phyloP scores from a whole-genome alignment of 2,888 invertebrate genomes.

The Abrostola triplasia region DNA sequence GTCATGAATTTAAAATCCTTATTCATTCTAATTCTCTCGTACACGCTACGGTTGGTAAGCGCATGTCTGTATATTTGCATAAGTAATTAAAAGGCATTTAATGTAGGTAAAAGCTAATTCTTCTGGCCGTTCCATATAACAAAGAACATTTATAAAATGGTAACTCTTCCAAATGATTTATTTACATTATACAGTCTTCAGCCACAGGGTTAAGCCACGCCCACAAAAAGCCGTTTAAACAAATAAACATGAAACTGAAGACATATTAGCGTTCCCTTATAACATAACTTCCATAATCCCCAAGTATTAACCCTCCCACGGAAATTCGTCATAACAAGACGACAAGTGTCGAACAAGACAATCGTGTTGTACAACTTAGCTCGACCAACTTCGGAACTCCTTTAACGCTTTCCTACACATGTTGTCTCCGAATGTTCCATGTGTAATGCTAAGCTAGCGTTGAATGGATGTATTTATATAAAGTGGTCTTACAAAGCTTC shows the following conservation, averaged over 20 bases:
- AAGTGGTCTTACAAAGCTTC: too few species aligned
- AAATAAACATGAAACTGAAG: neutral
- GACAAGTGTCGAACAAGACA: constrained; percentile 56
- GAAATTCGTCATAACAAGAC: constrained; percentile 46
- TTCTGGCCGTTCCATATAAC: too few species aligned
- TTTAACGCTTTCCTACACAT: constrained; percentile 52
- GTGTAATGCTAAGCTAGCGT: constrained; percentile 43
- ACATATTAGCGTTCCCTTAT: neutral
- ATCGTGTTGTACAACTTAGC: constrained; percentile 43
- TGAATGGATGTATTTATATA: constrained; percentile 33
- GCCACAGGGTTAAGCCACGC: too few species aligned
- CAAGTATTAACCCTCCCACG: constrained; percentile 24
- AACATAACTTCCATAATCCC: constrained; percentile 28
- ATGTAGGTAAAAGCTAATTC: too few species aligned
- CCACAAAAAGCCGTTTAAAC: neutral
- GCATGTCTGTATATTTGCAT: neutral
- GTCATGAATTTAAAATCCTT: too few species aligned
- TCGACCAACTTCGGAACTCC: constrained; percentile 50
- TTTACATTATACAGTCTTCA: too few species aligned
- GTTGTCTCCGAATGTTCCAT: constrained; percentile 37
- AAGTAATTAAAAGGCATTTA: neutral
- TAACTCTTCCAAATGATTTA: too few species aligned
- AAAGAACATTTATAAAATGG: too few species aligned
- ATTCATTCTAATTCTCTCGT: too few species aligned
- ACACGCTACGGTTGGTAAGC: too few species aligned